Evolutionary conservation across 2,888 invertebrate species (phyloP).

Genomic region (Trimorus sp.): DNA sequence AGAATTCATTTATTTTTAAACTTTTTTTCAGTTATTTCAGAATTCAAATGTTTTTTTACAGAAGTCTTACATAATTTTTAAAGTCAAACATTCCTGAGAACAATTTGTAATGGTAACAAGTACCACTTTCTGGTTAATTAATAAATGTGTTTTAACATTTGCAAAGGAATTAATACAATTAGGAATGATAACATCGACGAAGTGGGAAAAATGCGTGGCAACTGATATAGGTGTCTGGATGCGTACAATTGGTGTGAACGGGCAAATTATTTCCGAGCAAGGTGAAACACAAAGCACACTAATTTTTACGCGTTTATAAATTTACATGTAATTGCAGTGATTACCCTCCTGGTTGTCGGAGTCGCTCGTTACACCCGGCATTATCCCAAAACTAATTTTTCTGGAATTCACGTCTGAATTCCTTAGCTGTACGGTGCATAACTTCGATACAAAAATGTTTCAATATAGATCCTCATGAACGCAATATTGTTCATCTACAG

Average conservation of each 20-base stretch:
- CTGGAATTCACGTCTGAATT: background rate
- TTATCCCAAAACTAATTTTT: background rate
- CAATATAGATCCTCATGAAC: no score
- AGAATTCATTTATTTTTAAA: no score
- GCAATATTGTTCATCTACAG: no score
- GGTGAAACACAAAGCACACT: background rate
- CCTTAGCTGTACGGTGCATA: background rate
- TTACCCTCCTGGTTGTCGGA: background rate
- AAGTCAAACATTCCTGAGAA: no score
- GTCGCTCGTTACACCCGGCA: slow-evolving; percentile 2
- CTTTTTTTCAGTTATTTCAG: no score
- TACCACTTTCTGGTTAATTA: slow-evolving; percentile 25
- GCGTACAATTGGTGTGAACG: slow-evolving; percentile 30
- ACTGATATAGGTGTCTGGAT: slow-evolving; percentile 1
- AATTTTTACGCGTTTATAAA: slow-evolving; percentile 17
- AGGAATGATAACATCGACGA: slow-evolving; percentile 5
- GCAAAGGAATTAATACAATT: background rate
- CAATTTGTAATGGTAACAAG: slow-evolving; percentile 22
- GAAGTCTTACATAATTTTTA: slow-evolving; percentile 10
- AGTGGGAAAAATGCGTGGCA: slow-evolving; percentile 2
- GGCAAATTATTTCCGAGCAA: slow-evolving; percentile 14
- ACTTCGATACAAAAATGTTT: no score
- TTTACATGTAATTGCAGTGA: slow-evolving; percentile 8
- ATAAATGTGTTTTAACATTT: slow-evolving; percentile 20
- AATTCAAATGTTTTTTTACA: background rate